Evolutionary conservation across 2,888 invertebrate species (phyloP).

Genomic region (Pteria penguin): DNA sequence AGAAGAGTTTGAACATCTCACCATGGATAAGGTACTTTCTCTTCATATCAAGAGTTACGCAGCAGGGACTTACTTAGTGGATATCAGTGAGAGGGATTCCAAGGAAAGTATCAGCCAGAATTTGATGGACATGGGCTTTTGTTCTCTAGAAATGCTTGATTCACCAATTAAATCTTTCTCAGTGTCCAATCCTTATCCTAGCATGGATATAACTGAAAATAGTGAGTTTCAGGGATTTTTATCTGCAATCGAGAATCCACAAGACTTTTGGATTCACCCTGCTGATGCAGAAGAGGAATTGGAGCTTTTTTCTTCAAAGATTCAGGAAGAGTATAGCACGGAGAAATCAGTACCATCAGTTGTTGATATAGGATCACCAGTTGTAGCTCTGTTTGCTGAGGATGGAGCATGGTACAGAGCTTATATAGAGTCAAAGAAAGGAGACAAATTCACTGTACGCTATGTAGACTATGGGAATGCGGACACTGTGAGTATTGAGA

Average conservation of each 20-base stretch:
- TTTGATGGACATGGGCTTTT: slow-evolving; percentile 54
- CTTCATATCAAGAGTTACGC: slow-evolving; percentile 46
- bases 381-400: slow-evolving; percentile 82
- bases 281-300: slow-evolving; percentile 51
- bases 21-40: slow-evolving; percentile 55
- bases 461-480: slow-evolving; percentile 76
- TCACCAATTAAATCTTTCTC: slow-evolving; percentile 32
- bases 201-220: slow-evolving; percentile 20
- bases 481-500: slow-evolving; percentile 60
- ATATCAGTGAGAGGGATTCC: slow-evolving; percentile 52
- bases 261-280: slow-evolving; percentile 62
- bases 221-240: slow-evolving; percentile 51
- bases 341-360: slow-evolving; percentile 37
- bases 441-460: slow-evolving; percentile 56
- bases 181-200: slow-evolving; percentile 51
- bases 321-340: slow-evolving; percentile 57
- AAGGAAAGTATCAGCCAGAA: slow-evolving; percentile 46
- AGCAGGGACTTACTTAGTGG: slow-evolving; percentile 44
- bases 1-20: slow-evolving; percentile 55
- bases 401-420: slow-evolving; percentile 87
- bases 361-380: slow-evolving; percentile 47
- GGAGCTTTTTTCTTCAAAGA: slow-evolving; percentile 51
- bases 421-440: slow-evolving; percentile 81
- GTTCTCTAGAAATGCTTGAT: slow-evolving; percentile 29
- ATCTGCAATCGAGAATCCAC: slow-evolving; percentile 62